Base-by-base conservation (phyloP, 2,113 vertebrate genomes). In the Pedetes capensis region DNA sequence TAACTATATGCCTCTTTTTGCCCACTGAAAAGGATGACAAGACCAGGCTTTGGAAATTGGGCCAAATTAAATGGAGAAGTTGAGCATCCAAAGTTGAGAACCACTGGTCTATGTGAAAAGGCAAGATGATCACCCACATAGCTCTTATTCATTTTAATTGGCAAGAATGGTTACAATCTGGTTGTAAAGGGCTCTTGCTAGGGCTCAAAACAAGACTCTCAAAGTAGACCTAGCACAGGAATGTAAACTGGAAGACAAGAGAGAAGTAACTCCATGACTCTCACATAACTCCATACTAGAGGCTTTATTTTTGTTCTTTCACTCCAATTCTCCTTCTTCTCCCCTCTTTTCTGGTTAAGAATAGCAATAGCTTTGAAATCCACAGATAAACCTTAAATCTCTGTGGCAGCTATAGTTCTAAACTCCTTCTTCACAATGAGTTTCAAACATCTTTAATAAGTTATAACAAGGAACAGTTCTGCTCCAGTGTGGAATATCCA, bases 311-410 rank as follows among this genome's bases (percentile, higher is more conserved):
- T 64, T 49, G 37, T 64, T 53, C 94, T 76, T 69, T 80, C n/a
- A 37, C 83, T 92, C 44, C 37, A 83, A 68, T 11, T 39, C 18
- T 18, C 14, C n/a, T 17, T 69, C 49, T 4, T 23, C 3, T 63
- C 11, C 42, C 64, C 14, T 69, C 39, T 72, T n/a, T 66, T 87
- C 68, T 39, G n/a, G 79, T 82, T 82, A 86, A 86, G 87, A 89
- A 94, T 55, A 93, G 85, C 88, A 91, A 89, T 72, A 51, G 49
- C 90, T 94, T 0, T 94, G 68, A 95, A 92, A 89, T 89, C 79
- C 79, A 96, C 61, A 95, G 87, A 84, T 84, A 96, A 96, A 87
- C 93, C 89, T 92, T 92, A 92, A 94, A 89, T 89, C 83, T 95
- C 94, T 53, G 29, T 74, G 92, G 72, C 92, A 86, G 82, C 95